Base-by-base conservation (phyloP, 1,140 invertebrate species). In the Lycorma delicatula region DNA sequence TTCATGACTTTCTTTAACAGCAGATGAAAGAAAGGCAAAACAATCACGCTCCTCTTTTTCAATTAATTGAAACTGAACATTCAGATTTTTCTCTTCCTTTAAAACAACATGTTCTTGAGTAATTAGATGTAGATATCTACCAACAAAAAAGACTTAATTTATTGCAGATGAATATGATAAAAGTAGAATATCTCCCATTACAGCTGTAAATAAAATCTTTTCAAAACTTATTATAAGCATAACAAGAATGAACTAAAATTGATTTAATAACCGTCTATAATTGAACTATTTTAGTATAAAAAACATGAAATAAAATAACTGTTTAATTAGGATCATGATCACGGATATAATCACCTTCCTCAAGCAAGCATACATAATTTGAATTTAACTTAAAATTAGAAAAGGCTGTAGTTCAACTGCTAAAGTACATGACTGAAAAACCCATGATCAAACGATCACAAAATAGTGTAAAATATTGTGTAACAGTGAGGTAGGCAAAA, bases 1-100 rank as follows among this genome's bases (percentile, higher is more conserved):
- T 65, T 88, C 85, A 64, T 88, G 86, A 56, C 82, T 83, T 13
- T 84, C 76, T 63, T 86, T 79, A 0, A 87, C 75, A 1, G 82
- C 79, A 9, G 80, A 79, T 0, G 83, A 85, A 59, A 88, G 76
- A 1, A 74, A 68, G 1, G 78, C 72, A 67, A 89, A 89, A 29
- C 77, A 70, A 51, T 86, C 83, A 31, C 85, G 70, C 68, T 89
- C 86, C 56, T 77, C 75, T 25, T 73, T 65, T 65, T 82, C 79
- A 51, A 44, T 38, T 13, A 59, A 16, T 18, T 64, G 60, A 25
- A 66, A 66, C 28, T 63, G 56, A 36, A 59, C 51, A 7, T 41
- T 54, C 11, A 66, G 34, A 47, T 18, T 47, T 34, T 54, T 65
- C 52, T 70, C 66, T 56, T 68, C 62, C 60, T 68, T 68, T 18